Conservation (phyloP, 2,113 vertebrate genomes). For the Guaruba guarouba region DNA sequence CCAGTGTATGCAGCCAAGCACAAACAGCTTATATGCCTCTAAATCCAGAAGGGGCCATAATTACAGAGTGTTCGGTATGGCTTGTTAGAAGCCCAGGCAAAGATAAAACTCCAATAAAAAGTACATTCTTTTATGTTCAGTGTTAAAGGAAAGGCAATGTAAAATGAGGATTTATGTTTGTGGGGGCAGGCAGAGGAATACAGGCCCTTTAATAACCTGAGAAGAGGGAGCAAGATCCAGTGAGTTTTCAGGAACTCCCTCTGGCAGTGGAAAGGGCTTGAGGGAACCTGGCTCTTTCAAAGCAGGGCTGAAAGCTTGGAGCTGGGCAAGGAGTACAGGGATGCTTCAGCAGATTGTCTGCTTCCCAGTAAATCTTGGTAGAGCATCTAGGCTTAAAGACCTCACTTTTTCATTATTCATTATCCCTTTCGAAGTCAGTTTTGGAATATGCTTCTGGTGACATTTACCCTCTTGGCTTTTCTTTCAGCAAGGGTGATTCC, state of each 20-base stretch:
- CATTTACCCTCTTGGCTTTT: background rate
- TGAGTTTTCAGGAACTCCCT: background rate
- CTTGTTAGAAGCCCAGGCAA: slow-evolving; percentile 51
- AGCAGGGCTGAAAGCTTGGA: background rate
- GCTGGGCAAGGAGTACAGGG: background rate
- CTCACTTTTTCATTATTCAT: background rate
- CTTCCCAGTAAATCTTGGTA: background rate
- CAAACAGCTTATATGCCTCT: slow-evolving; percentile 49
- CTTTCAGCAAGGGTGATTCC: background rate
- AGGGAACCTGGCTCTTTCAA: background rate
- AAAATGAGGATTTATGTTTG: slow-evolving; percentile 42
- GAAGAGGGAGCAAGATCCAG: background rate
- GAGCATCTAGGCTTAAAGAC: background rate
- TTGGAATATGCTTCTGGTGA: background rate
- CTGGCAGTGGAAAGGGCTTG: background rate
- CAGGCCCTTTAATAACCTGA: slow-evolving; percentile 36
- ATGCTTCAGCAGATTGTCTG: background rate
- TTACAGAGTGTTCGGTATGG: background rate
- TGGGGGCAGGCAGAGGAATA: slow-evolving; percentile 21
- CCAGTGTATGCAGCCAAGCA: slow-evolving; percentile 35
- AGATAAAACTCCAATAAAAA: slow-evolving; percentile 68
- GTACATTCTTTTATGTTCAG: slow-evolving; percentile 55
- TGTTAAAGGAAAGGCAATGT: slow-evolving; percentile 34
- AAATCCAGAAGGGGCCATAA: slow-evolving; percentile 51
- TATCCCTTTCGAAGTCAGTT: background rate